Conservation (phyloP, 2,888 invertebrate species). For the Luperina testacea region DNA sequence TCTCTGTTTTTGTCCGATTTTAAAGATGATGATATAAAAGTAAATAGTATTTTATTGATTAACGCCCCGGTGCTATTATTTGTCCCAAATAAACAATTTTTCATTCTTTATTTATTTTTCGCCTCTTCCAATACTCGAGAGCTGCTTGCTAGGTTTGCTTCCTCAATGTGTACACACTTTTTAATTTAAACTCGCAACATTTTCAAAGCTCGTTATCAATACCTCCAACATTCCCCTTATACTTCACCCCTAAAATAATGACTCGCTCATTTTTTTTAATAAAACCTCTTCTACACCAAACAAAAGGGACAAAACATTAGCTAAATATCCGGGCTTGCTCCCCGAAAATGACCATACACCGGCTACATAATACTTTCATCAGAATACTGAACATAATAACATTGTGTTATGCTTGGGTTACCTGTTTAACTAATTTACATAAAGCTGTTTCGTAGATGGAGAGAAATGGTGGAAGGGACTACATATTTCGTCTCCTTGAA, state of each 20-base stretch:
- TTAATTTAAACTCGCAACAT: neutral
- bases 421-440: conserved; percentile 68
- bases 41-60: too few relatives aligned
- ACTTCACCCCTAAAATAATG: conserved; percentile 22
- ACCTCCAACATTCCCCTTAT: conserved; percentile 2
- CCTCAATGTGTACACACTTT: neutral
- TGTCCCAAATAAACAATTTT: too few relatives aligned
- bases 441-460: conserved; percentile 52
- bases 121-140: neutral
- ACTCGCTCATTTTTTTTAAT: conserved; percentile 14
- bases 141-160: neutral
- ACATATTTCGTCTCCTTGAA: neutral
- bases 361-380: conserved; percentile 58
- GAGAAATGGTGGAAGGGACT: conserved; percentile 38
- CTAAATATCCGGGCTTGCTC: conserved; percentile 26
- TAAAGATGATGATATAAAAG: too few relatives aligned
- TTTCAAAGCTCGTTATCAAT: neutral
- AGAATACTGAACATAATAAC: conserved; percentile 59
- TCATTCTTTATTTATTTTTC: too few relatives aligned
- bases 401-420: conserved; percentile 61
- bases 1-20: too few relatives aligned
- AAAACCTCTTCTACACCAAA: neutral
- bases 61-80: too few relatives aligned
- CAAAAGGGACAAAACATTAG: conserved; percentile 7
- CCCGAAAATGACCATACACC: conserved; percentile 58